Conservation (phyloP, 2,888 invertebrate species). For the Rhyacophila evoluta region DNA sequence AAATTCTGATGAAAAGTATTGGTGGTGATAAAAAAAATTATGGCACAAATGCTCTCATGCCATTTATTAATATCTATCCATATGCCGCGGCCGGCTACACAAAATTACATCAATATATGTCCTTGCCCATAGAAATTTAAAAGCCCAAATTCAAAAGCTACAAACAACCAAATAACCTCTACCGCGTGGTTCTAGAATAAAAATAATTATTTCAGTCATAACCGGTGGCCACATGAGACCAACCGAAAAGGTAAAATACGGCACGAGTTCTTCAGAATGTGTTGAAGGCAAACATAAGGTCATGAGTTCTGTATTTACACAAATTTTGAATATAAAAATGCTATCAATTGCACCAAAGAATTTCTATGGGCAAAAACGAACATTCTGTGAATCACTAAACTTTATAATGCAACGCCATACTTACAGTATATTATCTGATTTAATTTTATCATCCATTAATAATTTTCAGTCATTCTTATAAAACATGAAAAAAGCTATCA, state of each 20-base stretch:
- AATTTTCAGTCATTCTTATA: constrained; percentile 54
- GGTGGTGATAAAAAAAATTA: constrained; percentile 37
- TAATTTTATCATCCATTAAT: constrained; percentile 49
- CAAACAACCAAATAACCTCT: not conserved
- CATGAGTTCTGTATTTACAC: constrained; percentile 15
- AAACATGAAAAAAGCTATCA: constrained; percentile 53
- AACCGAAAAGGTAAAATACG: not conserved
- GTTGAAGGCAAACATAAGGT: not conserved
- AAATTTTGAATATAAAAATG: not conserved
- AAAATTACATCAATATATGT: constrained; percentile 48
- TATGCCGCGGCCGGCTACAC: constrained; percentile 44
- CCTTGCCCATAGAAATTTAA: constrained; percentile 39
- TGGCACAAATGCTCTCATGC: constrained; percentile 44
- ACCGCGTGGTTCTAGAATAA: constrained; percentile 18
- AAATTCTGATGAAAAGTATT: constrained; percentile 43
- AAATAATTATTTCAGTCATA: constrained; percentile 17
- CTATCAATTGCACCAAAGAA: not conserved
- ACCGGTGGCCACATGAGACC: not conserved
- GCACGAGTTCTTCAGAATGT: not conserved
- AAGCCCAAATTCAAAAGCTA: not conserved
- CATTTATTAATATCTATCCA: constrained; percentile 33
- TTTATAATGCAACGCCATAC: constrained; percentile 45
- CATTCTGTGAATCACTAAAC: constrained; percentile 41
- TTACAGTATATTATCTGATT: constrained; percentile 39
- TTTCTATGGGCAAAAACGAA: constrained; percentile 29